Evolutionary conservation across 1,140 invertebrate species (phyloP), one percentile per base, ranked within the genome.

Genomic region (Laupala kohalensis): DNA sequence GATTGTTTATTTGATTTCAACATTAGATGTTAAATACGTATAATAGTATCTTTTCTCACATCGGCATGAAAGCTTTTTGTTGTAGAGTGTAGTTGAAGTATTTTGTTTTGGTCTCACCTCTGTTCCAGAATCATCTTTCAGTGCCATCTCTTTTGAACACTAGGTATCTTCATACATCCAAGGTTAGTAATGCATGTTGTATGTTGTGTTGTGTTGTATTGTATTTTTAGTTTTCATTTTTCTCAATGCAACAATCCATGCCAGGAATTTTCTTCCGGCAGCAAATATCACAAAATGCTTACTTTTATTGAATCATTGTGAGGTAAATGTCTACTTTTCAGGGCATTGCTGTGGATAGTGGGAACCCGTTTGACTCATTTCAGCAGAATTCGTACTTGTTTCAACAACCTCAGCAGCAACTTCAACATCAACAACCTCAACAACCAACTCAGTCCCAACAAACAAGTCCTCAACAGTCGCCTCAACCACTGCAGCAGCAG

Each of bases 71-170:
- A 12, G 68, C 29, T 29, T 69, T 66, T 13, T 66, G 9, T 25
- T 66, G 64, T 25, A 25, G 23, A 13, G 64, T 64, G 37, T 53
- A 53, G 86, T 76, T 73, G 28, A 72, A 30, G 69, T 71, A 69
- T 74, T 71, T 76, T 88, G 84, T 87, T 87, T 88, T 88, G 88
- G 85, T 90, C 30, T 63, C 27, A 72, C 25, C 37, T 73, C 65
- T 74, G 69, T 74, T 75, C 84, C 90, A 91, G 89, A 91, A 89
- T 86, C 89, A 90, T 87, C 90, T 92, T 87, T 90, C 88, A 87
- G 89, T 92, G 86, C 90, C 90, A 73, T 76, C 77, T 67, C 71
- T 72, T 86, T 86, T 89, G 86, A 89, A 88, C 86, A 87, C 87
- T 88, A 91, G 89, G 86, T 91, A 87, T 83, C 89, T 90, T 79